Conservation (phyloP, 2,113 vertebrate genomes). For the Atrichornis clamosus region DNA sequence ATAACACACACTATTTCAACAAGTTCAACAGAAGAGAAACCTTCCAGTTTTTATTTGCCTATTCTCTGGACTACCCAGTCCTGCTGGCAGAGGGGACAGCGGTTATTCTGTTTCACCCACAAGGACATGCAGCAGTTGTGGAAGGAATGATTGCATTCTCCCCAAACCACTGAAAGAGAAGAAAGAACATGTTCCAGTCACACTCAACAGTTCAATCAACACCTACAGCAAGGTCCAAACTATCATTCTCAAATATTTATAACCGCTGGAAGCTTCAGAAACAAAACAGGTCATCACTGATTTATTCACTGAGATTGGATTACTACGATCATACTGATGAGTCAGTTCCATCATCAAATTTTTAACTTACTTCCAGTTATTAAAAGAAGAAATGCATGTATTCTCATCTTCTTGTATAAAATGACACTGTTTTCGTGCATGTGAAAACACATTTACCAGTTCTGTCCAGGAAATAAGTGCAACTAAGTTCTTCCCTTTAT, state of each 20-base stretch:
- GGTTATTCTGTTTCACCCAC: conserved; percentile 99
- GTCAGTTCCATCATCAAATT: not conserved
- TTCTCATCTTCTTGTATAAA: not conserved
- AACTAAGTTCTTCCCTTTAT: not conserved
- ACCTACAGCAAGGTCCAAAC: not conserved
- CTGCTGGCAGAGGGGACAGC: conserved; percentile 97
- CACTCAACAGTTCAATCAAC: not conserved
- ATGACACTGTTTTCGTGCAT: not conserved
- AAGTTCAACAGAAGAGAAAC: not conserved
- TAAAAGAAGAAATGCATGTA: not conserved
- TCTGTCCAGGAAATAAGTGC: not conserved
- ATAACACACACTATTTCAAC: not conserved
- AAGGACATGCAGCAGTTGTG: conserved; percentile 99
- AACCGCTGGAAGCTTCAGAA: not conserved
- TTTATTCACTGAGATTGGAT: not conserved
- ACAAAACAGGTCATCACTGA: not conserved
- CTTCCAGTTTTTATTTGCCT: conserved; percentile 82
- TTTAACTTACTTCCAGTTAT: not conserved
- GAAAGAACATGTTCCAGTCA: conserved; percentile 43
- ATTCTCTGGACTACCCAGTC: conserved; percentile 99
- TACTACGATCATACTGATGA: not conserved
- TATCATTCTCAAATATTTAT: not conserved
- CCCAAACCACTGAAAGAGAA: conserved; percentile 93
- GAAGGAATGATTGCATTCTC: conserved; percentile 99
- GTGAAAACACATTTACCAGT: not conserved